phyloP scores from a whole-genome alignment of 2,888 invertebrate species.

The Hecatera dysodea region DNA sequence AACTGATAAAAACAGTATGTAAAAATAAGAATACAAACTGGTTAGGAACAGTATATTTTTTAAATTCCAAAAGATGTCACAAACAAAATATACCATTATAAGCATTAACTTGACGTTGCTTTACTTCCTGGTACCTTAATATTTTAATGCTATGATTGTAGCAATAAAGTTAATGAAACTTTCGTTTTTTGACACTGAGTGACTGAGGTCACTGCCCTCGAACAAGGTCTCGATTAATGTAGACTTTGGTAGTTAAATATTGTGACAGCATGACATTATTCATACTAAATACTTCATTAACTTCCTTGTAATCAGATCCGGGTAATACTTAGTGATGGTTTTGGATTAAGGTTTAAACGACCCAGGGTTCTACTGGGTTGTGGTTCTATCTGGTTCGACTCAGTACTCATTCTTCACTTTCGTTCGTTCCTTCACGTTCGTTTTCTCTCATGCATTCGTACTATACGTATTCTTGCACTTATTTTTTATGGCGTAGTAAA shows the following conservation, averaged over 20 bases:
- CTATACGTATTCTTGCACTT: too few relatives aligned
- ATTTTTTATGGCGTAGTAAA: too few relatives aligned
- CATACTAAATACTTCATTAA: constrained; percentile 1
- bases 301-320: too few relatives aligned
- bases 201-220: not conserved
- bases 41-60: constrained; percentile 3
- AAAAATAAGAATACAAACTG: constrained; percentile 9
- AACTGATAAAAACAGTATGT: constrained; percentile 15
- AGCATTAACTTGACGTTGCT: not conserved
- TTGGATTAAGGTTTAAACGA: not conserved
- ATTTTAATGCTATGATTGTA: constrained; percentile 24
- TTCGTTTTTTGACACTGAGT: constrained; percentile 22
- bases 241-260: not conserved
- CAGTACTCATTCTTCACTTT: not conserved
- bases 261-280: not conserved
- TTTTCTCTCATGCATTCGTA: too few relatives aligned
- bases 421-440: too few relatives aligned
- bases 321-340: not conserved
- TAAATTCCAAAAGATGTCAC: not conserved
- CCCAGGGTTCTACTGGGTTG: too few relatives aligned
- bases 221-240: not conserved
- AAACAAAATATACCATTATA: not conserved
- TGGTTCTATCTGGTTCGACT: not conserved
- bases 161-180: constrained; percentile 29
- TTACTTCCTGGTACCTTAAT: not conserved